Percentiles rank a stretch among this genome's conserved stretches.
These are phyloP conservation scores for Micropterix aruncella DNA, from an alignment of 2,888 invertebrate genomes.

Conservation along the genomic window DNA sequence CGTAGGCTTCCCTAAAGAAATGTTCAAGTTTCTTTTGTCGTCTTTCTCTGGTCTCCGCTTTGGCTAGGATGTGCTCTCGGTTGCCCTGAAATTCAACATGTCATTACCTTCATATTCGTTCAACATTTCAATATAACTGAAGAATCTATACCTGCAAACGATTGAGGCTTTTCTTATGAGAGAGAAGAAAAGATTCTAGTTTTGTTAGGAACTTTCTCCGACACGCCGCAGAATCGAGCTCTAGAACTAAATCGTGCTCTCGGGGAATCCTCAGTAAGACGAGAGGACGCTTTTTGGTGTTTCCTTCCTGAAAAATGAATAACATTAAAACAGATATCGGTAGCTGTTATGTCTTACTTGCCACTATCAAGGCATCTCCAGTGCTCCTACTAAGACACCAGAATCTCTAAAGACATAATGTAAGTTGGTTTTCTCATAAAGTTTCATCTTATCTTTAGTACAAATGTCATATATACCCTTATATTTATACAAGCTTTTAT, in stretches of 20 bases:
- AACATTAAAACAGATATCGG: too few species aligned
- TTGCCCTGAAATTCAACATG: constrained; percentile 36
- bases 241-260: constrained; percentile 87
- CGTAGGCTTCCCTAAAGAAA: constrained; percentile 94
- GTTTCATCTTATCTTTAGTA: too few species aligned
- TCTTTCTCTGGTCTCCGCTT: constrained; percentile 87
- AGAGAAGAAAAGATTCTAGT: constrained; percentile 68
- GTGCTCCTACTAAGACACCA: too few species aligned
- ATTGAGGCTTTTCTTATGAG: constrained; percentile 71
- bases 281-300: constrained; percentile 64
- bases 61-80: constrained; percentile 75
- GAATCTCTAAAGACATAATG: too few species aligned
- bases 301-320: constrained; percentile 35
- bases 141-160: constrained; percentile 42
- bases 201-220: constrained; percentile 79
- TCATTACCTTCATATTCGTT: background rate
- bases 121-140: background rate
- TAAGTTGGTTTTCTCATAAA: too few species aligned
- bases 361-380: too few species aligned
- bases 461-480: too few species aligned
- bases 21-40: constrained; percentile 86
- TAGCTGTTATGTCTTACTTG: too few species aligned
- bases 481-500: too few species aligned
- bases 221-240: constrained; percentile 69
- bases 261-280: constrained; percentile 68